phyloP scores from a whole-genome alignment of 2,797 vertebrate genomes.

The Tadarida brasiliensis region DNA sequence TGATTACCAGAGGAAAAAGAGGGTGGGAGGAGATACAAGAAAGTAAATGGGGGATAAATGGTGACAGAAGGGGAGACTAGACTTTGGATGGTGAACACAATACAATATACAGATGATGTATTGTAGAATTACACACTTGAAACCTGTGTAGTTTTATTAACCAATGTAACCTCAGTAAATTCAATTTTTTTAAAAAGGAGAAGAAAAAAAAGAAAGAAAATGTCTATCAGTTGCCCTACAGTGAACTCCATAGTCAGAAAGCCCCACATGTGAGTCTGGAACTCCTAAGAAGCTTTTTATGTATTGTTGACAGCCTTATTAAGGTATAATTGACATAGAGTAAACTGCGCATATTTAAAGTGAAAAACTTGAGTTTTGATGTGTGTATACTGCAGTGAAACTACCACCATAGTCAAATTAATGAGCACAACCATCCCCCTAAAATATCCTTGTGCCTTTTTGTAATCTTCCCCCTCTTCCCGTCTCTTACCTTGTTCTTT shows the following conservation, averaged over 20 bases:
- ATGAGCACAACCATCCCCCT: neutral
- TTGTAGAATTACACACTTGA: neutral
- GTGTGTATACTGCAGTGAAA: neutral
- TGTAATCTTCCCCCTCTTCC: neutral
- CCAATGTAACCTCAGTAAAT: no score
- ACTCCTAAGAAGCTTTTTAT: neutral
- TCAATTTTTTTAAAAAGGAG: neutral
- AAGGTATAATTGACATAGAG: neutral
- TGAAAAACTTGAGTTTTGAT: neutral
- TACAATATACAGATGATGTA: neutral
- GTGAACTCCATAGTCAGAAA: constrained; percentile 26
- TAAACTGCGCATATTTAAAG: neutral
- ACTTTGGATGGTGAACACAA: neutral
- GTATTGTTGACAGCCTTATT: neutral
- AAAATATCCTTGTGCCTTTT: neutral
- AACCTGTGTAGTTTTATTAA: no score
- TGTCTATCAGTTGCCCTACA: neutral
- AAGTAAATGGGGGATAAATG: neutral
- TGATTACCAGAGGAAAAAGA: neutral
- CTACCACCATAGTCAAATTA: neutral
- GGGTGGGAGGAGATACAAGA: no score
- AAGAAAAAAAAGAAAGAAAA: neutral
- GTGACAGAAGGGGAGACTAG: neutral
- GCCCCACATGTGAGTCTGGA: neutral
- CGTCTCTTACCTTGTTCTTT: neutral